Conservation (phyloP, 2,113 vertebrate genomes). For the Anoura caudifer region DNA sequence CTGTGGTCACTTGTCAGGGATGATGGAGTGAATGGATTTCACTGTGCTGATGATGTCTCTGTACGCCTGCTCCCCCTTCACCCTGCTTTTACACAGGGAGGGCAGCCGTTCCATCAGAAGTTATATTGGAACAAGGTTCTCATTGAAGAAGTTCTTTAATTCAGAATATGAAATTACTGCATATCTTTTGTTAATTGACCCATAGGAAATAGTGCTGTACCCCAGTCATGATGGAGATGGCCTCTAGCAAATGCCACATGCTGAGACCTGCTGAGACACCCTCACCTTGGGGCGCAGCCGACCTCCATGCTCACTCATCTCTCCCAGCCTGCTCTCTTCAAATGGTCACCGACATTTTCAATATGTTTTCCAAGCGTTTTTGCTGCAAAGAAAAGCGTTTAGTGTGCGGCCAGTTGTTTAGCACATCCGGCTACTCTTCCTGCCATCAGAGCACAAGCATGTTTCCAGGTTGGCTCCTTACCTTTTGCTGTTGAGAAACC, state of each 20-base stretch:
- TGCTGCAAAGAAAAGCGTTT: not conserved
- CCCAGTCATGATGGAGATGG: not conserved
- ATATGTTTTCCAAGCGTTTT: not conserved
- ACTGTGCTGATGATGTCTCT: not conserved
- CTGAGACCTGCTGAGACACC: not conserved
- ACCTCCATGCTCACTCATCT: fast-evolving
- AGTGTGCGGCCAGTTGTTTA: not conserved
- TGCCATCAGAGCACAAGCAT: fast-evolving
- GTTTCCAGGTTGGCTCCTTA: not conserved
- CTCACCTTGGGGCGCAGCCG: not conserved
- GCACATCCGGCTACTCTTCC: not conserved
- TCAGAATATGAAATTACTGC: not conserved
- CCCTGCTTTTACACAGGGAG: not conserved
- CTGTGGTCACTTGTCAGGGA: not conserved
- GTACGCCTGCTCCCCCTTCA: not conserved
- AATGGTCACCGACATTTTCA: not conserved
- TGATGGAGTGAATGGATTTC: not conserved
- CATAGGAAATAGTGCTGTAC: not conserved
- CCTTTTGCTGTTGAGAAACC: not conserved
- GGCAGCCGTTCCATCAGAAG: not conserved
- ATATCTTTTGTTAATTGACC: not conserved
- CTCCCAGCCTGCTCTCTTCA: not conserved
- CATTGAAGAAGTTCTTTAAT: not conserved
- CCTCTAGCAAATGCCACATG: not conserved
- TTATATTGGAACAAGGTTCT: not conserved